phyloP scores from a whole-genome alignment of 2,113 vertebrate species.

The Apaloderma vittatum region DNA sequence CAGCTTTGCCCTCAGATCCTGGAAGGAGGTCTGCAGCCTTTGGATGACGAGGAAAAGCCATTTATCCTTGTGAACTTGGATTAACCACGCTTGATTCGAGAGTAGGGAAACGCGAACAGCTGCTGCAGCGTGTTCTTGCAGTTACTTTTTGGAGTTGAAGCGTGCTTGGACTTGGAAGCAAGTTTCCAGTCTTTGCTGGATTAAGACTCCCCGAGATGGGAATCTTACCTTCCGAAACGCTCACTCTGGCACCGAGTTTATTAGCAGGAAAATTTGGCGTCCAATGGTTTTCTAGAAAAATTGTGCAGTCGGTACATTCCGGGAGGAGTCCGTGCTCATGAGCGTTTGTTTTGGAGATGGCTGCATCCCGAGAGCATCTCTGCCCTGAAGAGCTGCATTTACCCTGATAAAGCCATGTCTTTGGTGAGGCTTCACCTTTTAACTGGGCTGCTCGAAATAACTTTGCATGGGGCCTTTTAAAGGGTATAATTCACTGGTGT shows the following conservation, averaged over 20 bases:
- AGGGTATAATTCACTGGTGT: neutral
- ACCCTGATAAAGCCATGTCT: neutral
- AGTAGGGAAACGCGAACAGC: neutral
- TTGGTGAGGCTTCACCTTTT: neutral
- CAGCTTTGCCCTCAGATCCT: rapidly evolving
- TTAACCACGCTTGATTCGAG: neutral
- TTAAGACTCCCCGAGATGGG: neutral
- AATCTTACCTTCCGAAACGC: neutral
- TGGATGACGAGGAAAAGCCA: neutral
- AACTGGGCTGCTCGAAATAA: neutral
- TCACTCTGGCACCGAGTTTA: neutral
- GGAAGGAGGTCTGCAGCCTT: neutral
- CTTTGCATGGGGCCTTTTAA: neutral
- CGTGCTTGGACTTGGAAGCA: neutral
- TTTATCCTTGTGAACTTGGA: neutral
- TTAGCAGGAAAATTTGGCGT: neutral
- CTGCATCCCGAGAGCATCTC: neutral
- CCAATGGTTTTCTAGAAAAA: neutral
- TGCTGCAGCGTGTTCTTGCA: neutral
- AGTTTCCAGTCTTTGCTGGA: neutral
- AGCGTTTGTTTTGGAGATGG: neutral
- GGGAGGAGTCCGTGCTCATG: neutral
- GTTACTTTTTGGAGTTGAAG: neutral
- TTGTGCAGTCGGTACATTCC: neutral
- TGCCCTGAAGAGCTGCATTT: neutral